Evolutionary conservation across 2,797 vertebrate genomes (phyloP), one percentile per base, ranked within the genome.

Genomic region (Mus spretus): DNA sequence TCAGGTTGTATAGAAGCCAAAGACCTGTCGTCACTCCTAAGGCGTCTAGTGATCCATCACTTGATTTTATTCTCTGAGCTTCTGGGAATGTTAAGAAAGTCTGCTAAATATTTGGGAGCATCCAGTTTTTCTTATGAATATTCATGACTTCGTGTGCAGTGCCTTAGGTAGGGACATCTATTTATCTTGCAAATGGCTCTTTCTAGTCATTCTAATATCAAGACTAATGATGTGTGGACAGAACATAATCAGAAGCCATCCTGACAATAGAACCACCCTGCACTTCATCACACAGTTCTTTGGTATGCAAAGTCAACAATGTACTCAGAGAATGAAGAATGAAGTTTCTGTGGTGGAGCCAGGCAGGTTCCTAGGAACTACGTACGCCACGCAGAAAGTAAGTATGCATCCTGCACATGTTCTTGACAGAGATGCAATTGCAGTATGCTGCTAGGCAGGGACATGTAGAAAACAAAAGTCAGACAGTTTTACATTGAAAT

Each of bases 191-290:
- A 86, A 96, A 96, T 77, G 90, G 94, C 72, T 93, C 20, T 82
- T 28, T 61, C 92, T 78, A 40, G 72, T 61, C 59, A 31, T 87
- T 47, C 84, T 87, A 72, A 95, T 65, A 90, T 55, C 6, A 85
- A n/a, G 47, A 92, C 65, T 94, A 89, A 93, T 96, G 82, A 91
- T 61, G 89, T 95, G 91, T 91, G 92, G 70, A 94, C 50, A 85
- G 72, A 67, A 63, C 84, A 95, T 55, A 89, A 65, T 59, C 70
- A 96, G 63, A 95, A 78, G 59, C 72, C 72, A 89, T 75, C 78
- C 57, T 63, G 26, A 93, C 70, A 75, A 96, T 89, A 90, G 95
- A 90, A 79, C 34, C 65, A 13, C 34, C 15, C 8, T 7, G 72
- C 83, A 61, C 44, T 95, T 90, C 85, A 74, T 91, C 97, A 70